Evolutionary conservation across 2,888 invertebrate species (phyloP), one percentile per base, ranked within the genome.

Genomic region (Thumatha senex): DNA sequence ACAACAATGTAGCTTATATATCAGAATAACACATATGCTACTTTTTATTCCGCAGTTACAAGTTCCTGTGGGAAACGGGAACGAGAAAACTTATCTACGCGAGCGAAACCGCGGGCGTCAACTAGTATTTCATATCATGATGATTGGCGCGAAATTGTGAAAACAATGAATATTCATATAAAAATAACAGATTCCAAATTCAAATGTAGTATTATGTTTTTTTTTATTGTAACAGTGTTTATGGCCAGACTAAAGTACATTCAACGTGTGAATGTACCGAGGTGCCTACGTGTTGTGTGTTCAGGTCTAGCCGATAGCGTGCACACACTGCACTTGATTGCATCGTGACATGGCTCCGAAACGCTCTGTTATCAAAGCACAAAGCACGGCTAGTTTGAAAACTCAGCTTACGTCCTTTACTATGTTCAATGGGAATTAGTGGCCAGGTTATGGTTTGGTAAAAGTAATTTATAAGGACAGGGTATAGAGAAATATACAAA

Each of bases 301-400:
- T 15, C 15, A 9, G 10, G 11, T 5, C 10, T 12, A n/a, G 15
- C 33, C 11, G 15, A 18, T 33, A 46, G 33, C 41, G 40, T 45
- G 44, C 54, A 48, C 49, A 65, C 43, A 65, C 70, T 79, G 76
- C 65, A 69, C 74, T 64, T 78, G 78, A 82, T 77, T 72, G 67
- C 64, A 62, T 55, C 67, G 67, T 64, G 69, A 61, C 70, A 59
- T 75, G 79, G 74, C 77, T 74, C 64, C 72, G 71, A 77, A 72
- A 80, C 67, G 69, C 72, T 66, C 64, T 72, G 72, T 74, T 79
- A 78, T 82, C 85, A 84, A 86, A 85, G 83, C 73, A 70, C 61
- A 65, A 60, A 59, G 61, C 56, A 68, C 82, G 74, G 76, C 76
- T 73, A 71, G 63, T 74, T 50, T 74, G 63, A 74, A 82, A 77